A percentile compares a stretch with the other conserved stretches of the same genome.
Evolutionary conservation across 2,888 invertebrate species (phyloP).

Genomic region (Andrena minutula): DNA sequence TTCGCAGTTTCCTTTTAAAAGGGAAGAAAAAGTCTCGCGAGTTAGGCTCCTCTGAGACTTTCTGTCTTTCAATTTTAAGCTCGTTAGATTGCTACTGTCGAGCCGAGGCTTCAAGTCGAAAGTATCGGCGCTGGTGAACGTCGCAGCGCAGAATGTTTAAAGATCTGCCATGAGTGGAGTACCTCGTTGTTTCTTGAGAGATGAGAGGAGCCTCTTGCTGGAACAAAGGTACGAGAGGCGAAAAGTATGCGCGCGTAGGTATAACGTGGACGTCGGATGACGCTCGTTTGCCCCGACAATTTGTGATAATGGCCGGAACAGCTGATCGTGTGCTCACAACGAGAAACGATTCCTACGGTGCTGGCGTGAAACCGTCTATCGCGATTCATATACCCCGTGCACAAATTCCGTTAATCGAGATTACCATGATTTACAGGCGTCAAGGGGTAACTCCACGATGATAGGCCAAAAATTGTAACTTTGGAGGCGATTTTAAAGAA

Average conservation of each 20-base stretch:
- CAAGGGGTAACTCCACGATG: too few relatives aligned
- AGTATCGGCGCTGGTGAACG: too few relatives aligned
- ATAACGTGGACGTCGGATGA: constrained; percentile 62
- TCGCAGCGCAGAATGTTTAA: background rate
- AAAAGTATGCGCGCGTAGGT: constrained; percentile 51
- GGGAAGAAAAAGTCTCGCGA: too few relatives aligned
- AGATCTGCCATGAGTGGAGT: background rate
- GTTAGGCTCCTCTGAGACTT: too few relatives aligned
- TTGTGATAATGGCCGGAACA: constrained; percentile 66
- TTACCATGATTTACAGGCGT: too few relatives aligned
- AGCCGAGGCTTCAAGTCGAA: too few relatives aligned
- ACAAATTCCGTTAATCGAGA: background rate
- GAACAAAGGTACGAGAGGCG: constrained; percentile 14
- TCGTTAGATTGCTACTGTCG: too few relatives aligned
- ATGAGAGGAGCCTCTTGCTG: background rate
- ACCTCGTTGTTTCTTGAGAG: constrained; percentile 28
- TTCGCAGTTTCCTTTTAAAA: too few relatives aligned
- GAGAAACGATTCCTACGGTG: constrained; percentile 55
- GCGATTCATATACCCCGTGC: background rate
- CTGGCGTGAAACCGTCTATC: constrained; percentile 23
- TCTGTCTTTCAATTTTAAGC: too few relatives aligned
- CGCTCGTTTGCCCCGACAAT: constrained; percentile 63
- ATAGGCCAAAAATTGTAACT: too few relatives aligned
- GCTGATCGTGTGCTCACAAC: constrained; percentile 57
- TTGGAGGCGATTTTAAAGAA: too few relatives aligned